Base-by-base conservation (phyloP, 2,113 vertebrate genomes). In the Daphoenositta chrysoptera region DNA sequence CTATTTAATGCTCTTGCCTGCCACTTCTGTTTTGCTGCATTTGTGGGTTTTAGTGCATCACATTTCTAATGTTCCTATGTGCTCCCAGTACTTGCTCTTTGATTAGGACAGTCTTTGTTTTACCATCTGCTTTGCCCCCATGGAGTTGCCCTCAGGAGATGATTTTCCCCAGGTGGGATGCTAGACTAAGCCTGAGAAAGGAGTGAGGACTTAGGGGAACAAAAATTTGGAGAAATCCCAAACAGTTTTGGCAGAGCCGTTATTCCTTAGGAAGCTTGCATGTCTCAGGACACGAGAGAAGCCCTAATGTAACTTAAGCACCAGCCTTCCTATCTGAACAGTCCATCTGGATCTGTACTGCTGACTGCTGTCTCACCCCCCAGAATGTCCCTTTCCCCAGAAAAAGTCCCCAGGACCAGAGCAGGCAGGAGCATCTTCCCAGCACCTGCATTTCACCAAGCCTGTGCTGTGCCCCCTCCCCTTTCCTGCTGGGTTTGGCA, bases 401-500 rank as follows among this genome's bases (percentile, higher is more conserved):
- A 80, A 64, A 58, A 57, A 5, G 0, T 68, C 24, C 60, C 47
- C 35, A 77, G 20, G 28, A 40, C 37, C 40, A 65, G 53, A 68
- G 30, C 5, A 1, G 61, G 19, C 39, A 58, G 40, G 56, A 70
- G 19, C 8, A 5, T 71, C 42, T 78, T 86, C 54, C 37, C 31
- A 57, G 42, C 14, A 30, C 5, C 44, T 13, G 6, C 0, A 0
- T 79, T 79, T 57, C 58, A 35, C 42, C 19, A 60, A 56, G 3
- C 48, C 50, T 16, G 14, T 77, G 42, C 53, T 42, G 39, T 37
- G 23, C 27, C 10, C 9, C 11, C 30, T 35, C 20, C 9, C 12
- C 3, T 73, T 78, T 65, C 27, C 53, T 6, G 1, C 6, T 11
- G 73, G 47, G 27, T 40, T 81, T 3, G 1, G 33, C 0, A 1